Percentiles rank a stretch among this genome's conserved stretches.
These are phyloP conservation scores for Acipenser oxyrinchus DNA, from an alignment of 2,797 vertebrate genomes.

Conservation along the genomic window DNA sequence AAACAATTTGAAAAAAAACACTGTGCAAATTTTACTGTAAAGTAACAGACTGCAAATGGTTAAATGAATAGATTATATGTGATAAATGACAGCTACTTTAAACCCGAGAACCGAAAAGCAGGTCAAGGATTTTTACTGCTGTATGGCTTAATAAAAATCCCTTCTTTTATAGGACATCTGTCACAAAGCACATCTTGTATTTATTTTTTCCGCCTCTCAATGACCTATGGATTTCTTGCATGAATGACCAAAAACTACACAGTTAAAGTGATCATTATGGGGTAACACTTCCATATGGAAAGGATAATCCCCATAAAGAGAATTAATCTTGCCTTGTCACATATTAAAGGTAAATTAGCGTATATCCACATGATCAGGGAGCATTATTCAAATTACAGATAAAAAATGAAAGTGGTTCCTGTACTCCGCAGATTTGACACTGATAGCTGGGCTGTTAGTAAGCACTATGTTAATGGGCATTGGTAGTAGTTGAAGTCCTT, in stretches of 20 bases:
- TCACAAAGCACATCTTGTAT: conserved; percentile 46
- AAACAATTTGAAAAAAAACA: no score
- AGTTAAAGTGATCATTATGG: conserved; percentile 25
- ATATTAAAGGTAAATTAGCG: conserved; percentile 9
- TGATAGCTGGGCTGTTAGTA: conserved; percentile 1
- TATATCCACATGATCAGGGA: conserved; percentile 14
- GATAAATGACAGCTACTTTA: not conserved
- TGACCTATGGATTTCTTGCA: conserved; percentile 53
- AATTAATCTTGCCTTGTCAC: conserved; percentile 17
- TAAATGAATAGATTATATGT: not conserved
- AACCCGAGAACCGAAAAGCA: conserved; percentile 54
- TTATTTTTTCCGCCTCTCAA: conserved; percentile 43
- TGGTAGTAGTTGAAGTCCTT: no score
- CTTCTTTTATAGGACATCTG: conserved; percentile 57
- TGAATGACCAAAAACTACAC: conserved; percentile 51
- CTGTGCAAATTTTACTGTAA: no score
- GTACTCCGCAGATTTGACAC: conserved; percentile 5
- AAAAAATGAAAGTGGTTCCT: conserved; percentile 20
- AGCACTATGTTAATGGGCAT: no score
- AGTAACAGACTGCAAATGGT: no score
- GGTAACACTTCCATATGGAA: conserved; percentile 32
- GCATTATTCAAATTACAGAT: conserved; percentile 26
- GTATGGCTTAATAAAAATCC: conserved; percentile 31
- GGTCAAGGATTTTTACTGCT: conserved; percentile 38
- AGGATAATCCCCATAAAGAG: conserved; percentile 21